Base-by-base conservation (phyloP, 2,888 invertebrate species). In the Chamaedrilus cognettii region DNA sequence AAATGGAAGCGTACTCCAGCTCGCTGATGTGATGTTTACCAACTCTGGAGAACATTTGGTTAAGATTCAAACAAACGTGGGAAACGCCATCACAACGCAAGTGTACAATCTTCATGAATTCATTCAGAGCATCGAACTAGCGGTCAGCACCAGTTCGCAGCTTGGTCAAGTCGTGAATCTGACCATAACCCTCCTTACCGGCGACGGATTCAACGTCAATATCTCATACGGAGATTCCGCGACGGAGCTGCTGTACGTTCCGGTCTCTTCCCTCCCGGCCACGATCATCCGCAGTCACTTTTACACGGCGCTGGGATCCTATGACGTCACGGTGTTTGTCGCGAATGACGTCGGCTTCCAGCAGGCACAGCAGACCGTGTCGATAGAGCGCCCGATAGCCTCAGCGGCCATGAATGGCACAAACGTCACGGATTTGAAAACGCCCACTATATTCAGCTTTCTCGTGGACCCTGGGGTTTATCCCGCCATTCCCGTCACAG, bases 341-440 rank as follows among this genome's bases (percentile, higher is more conserved):
- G 75, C 74, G 28, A 82, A 82, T 58, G 79, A 78, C 64, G 71
- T 81, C 23, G 77, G 78, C 52, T 67, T 58, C 28, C 66, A 65
- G n/a, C 66, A 60, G 0, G 67, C 67, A 3, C 71, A 66, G 11
- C 56, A 74, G 57, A 70, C 76, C 3, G 73, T 81, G 3, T 78
- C 80, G 1, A 77, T 82, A 2, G 81, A 82, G 64, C 76, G 80
- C n/a, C 77, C 78, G 0, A 68, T 82, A n/a, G 68, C 49, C 5
- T 68, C 65, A 5, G 74, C 78, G 0, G 59, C 42, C 7, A 64
- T 70, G 65, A 30, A 26, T 26, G 72, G 76, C 1, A 60, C 52
- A 23, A 76, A 79, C 64, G 72, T 78, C 28, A 77, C 76, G 0
- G 69, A 75, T 26, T 74, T 79, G 34, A 70, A 73, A 4, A 60